Evolutionary conservation across 2,888 invertebrate species (phyloP).

Genomic region (Sphecodes monilicornis): DNA sequence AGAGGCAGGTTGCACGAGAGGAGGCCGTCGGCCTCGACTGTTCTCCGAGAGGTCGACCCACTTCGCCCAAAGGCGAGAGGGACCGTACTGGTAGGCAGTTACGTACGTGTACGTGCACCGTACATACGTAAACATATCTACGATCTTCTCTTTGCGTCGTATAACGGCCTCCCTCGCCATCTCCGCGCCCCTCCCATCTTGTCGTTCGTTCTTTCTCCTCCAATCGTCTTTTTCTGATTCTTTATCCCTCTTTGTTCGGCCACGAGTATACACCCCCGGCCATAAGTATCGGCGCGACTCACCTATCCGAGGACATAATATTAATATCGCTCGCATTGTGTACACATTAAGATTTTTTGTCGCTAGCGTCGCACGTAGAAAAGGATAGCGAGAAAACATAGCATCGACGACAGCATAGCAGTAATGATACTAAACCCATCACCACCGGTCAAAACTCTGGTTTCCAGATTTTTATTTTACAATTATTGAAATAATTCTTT

Average conservation of each 20-base stretch:
- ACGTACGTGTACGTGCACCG: slow-evolving; percentile 64
- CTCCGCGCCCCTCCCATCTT: slow-evolving; percentile 25
- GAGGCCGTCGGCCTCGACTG: slow-evolving; percentile 76
- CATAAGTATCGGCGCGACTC: neutral
- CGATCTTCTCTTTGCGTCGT: slow-evolving; percentile 65
- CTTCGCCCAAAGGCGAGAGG: slow-evolving; percentile 79
- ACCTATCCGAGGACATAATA: neutral
- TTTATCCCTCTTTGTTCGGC: slow-evolving; percentile 9
- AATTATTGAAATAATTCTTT: too few species aligned
- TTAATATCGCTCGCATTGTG: neutral
- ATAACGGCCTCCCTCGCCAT: slow-evolving; percentile 61
- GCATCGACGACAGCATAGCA: too few species aligned
- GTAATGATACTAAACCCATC: too few species aligned
- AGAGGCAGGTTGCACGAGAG: slow-evolving; percentile 61
- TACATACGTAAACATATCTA: slow-evolving; percentile 62
- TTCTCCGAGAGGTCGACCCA: slow-evolving; percentile 79
- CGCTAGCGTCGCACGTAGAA: neutral
- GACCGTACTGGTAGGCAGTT: slow-evolving; percentile 75
- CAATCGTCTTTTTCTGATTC: neutral
- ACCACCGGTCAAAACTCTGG: too few species aligned
- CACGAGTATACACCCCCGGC: neutral
- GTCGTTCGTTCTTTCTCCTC: slow-evolving; percentile 7
- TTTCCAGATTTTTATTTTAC: too few species aligned
- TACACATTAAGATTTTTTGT: too few species aligned
- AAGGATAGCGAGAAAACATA: neutral